phyloP scores from a whole-genome alignment of 2,888 invertebrate species.

The Rotaria sp. region DNA sequence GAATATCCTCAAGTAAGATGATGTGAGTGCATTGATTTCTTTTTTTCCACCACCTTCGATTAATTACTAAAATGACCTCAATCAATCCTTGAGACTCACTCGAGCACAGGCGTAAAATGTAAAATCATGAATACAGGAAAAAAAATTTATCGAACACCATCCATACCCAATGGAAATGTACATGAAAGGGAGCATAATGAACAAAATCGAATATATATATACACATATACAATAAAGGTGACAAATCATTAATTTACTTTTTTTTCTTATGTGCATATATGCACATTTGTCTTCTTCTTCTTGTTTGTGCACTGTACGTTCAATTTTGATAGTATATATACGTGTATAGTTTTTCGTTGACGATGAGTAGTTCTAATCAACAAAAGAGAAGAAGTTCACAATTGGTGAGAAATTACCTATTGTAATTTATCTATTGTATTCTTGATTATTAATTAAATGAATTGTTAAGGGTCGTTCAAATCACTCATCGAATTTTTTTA shows the following conservation, averaged over 20 bases:
- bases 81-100: constrained; percentile 22
- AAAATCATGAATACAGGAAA: not conserved
- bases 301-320: not conserved
- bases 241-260: constrained; percentile 11
- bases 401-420: too few species aligned
- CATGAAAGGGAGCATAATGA: not conserved
- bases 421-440: too few species aligned
- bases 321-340: not conserved
- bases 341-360: not conserved
- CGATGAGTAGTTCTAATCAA: too few species aligned
- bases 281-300: constrained; percentile 5
- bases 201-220: not conserved
- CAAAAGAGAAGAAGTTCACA: too few species aligned
- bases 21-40: not conserved
- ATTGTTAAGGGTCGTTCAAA: too few species aligned
- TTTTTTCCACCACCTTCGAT: not conserved
- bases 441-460: too few species aligned
- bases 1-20: too few species aligned
- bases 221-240: not conserved
- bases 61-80: not conserved
- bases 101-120: not conserved
- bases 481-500: too few species aligned
- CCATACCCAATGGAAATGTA: not conserved
- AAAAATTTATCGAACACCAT: not conserved
- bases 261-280: not conserved